These are phyloP conservation scores for Progne subis DNA, from an alignment of 2,113 vertebrate species.

Conservation along the genomic window DNA sequence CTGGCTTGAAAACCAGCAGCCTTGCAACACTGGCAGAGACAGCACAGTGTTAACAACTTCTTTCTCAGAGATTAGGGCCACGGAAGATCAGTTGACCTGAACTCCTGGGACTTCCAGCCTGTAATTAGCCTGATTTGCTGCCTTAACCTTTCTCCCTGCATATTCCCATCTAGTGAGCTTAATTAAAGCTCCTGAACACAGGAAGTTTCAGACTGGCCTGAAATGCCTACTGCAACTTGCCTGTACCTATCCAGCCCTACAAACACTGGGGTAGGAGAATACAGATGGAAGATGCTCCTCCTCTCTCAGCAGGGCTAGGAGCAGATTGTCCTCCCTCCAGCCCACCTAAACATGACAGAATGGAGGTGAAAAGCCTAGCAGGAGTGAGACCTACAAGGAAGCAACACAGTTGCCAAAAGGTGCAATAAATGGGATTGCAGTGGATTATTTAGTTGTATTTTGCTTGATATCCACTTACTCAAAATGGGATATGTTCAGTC, in stretches of 20 bases:
- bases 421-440: neutral
- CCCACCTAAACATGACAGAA: neutral
- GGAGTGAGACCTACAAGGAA: neutral
- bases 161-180: constrained; percentile 6
- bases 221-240: neutral
- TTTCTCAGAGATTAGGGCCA: neutral
- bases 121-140: constrained; percentile 51
- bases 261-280: neutral
- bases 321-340: neutral
- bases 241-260: neutral
- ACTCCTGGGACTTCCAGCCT: constrained; percentile 32
- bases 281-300: neutral
- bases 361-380: neutral
- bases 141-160: constrained; percentile 26
- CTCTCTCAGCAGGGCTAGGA: neutral
- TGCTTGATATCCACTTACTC: neutral
- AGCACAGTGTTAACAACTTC: neutral
- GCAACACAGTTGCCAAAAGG: neutral
- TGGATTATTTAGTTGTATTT: neutral
- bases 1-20: neutral
- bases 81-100: constrained; percentile 7
- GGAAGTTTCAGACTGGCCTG: neutral
- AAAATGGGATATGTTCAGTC: neutral
- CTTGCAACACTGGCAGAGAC: neutral
- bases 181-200: neutral